These are phyloP conservation scores for Ceratosolen solmsi DNA, from an alignment of 1,140 invertebrate genomes.

Conservation along the genomic window DNA sequence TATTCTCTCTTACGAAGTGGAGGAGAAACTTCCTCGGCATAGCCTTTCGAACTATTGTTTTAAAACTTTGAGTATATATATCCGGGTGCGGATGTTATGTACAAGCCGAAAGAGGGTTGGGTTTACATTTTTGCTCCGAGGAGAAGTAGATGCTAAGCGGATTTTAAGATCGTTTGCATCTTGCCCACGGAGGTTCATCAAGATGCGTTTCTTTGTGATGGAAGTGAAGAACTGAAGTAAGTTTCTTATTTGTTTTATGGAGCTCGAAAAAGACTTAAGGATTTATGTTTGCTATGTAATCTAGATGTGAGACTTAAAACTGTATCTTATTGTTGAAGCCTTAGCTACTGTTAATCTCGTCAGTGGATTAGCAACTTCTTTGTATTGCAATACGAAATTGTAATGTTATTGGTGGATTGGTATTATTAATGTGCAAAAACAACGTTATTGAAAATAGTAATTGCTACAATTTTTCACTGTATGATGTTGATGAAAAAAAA, in stretches of 20 bases:
- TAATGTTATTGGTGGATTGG: no score
- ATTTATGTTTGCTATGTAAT: not conserved
- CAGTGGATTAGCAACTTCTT: not conserved
- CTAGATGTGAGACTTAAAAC: not conserved
- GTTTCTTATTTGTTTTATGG: not conserved
- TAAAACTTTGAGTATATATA: conserved; percentile 24
- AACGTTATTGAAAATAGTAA: no score
- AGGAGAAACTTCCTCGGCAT: conserved; percentile 10
- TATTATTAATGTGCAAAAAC: no score
- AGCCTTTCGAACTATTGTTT: conserved; percentile 31
- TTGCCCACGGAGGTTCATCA: not conserved
- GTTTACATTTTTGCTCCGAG: not conserved
- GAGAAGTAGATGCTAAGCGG: not conserved
- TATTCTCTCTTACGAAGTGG: conserved; percentile 17
- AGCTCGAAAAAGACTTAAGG: not conserved
- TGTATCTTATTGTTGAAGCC: not conserved
- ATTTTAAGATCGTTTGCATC: conserved; percentile 27
- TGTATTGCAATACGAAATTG: not conserved
- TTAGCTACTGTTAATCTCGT: not conserved
- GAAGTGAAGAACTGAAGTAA: not conserved
- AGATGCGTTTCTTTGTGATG: not conserved
- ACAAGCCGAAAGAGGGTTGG: not conserved
- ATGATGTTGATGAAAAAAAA: no score
- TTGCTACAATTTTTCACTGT: no score
- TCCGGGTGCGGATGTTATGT: not conserved